Base-by-base conservation (phyloP, 2,797 vertebrate genomes). In the Muscicapa comitata region DNA sequence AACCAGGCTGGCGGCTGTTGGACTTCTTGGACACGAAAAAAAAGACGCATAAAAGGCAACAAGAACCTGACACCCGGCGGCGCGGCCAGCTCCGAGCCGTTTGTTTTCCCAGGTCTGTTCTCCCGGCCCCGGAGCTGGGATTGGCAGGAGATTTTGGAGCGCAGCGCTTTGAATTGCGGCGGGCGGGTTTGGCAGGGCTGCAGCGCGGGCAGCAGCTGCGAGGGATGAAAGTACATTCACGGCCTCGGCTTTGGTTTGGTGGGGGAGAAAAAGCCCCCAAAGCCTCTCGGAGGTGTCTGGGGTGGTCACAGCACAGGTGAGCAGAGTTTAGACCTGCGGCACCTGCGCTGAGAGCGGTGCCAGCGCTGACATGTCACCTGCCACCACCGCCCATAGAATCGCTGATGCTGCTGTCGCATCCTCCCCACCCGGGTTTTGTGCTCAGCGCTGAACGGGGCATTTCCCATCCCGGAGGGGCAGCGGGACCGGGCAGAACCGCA, bases 1-100 rank as follows among this genome's bases (percentile, higher is more conserved):
- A 97, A 97, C 94, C 95, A 93, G 91, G 81, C 92, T 92, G 91
- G 45, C 8, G 77, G 79, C 95, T 77, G 75, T 88, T 80, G 78
- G 65, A 29, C 90, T 74, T 82, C 29, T 91, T 86, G 92, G 80
- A 92, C 81, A 15, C 57, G 38, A 61, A 29, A 55, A 61, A 35
- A 4, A 1, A 43, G 48, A 43, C 50, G 3, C 77, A 85, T 26
- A 65, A 95, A 95, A 94, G 95, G 93, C 93, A 92, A 35, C 31
- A 23, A 58, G 74, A 93, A 91, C 38, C 59, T 53, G 85, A 92
- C 75, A 76, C 89, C 54, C 73, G 4, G 58, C 75, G 5, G 66
- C 48, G 8, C 6, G 3, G 77, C 68, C 86, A 65, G 77, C 13
- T 9, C 51, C 3, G 53, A 77, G 40, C 58, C 71, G 21, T 37